Percentiles rank a stretch among this genome's conserved stretches.
Evolutionary conservation across 2,797 vertebrate genomes (phyloP).

Genomic region (Cheirogaleus major): DNA sequence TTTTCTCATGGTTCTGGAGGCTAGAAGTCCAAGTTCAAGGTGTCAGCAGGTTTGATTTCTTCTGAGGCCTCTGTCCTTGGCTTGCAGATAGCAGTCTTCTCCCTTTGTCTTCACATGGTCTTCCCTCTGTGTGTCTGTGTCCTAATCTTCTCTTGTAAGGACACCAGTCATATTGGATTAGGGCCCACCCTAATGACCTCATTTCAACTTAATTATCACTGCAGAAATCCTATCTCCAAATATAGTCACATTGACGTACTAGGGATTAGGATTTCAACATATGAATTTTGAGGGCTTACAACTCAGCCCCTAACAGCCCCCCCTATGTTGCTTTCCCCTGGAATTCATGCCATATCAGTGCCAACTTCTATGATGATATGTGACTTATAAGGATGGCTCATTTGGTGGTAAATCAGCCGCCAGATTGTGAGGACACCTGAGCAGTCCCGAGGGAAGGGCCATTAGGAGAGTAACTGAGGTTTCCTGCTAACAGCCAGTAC

Average conservation of each 20-base stretch:
- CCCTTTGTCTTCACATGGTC: neutral
- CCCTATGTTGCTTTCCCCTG: neutral
- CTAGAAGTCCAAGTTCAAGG: neutral
- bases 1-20: neutral
- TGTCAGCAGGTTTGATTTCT: neutral
- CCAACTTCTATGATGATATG: neutral
- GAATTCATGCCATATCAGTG: neutral
- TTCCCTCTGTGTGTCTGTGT: neutral
- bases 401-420: neutral
- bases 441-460: neutral
- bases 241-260: neutral
- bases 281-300: neutral
- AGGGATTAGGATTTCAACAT: neutral
- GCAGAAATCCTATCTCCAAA: neutral
- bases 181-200: neutral
- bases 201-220: neutral
- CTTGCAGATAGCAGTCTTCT: neutral
- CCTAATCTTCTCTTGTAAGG: neutral
- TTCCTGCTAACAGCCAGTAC: neutral
- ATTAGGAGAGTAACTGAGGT: neutral
- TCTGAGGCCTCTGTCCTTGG: neutral
- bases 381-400: neutral
- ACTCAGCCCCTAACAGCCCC: neutral
- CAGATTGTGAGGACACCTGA: neutral
- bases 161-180: neutral